phyloP scores from a whole-genome alignment of 2,797 vertebrate species.

The Lepus townsendii region DNA sequence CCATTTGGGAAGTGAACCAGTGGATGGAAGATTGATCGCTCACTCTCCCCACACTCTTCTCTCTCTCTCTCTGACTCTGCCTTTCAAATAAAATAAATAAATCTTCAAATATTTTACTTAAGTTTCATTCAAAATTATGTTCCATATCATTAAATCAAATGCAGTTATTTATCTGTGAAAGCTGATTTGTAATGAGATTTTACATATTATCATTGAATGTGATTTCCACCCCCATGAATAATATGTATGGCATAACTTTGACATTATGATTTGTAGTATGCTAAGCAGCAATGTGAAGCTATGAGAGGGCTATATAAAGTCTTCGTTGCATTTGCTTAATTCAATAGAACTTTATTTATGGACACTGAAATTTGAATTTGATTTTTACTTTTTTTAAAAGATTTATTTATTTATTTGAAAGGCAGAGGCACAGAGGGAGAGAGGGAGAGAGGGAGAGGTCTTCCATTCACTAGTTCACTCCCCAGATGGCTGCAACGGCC shows the following conservation, averaged over 20 bases:
- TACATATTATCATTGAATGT: not conserved
- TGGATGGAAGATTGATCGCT: no score
- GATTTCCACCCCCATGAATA: not conserved
- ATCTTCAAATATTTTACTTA: not conserved
- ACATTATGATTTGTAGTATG: not conserved
- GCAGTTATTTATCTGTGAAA: not conserved
- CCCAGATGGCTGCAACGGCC: no score
- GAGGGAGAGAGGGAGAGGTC: not conserved
- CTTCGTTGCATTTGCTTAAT: not conserved
- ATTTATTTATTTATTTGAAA: no score
- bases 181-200: not conserved
- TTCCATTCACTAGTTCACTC: no score
- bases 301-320: not conserved
- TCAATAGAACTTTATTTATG: not conserved
- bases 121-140: not conserved
- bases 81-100: no score
- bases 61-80: no score
- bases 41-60: no score
- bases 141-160: not conserved
- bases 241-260: not conserved
- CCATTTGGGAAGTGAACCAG: no score
- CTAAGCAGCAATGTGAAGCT: not conserved
- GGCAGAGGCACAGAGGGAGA: not conserved
- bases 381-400: not conserved
- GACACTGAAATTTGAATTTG: not conserved